phyloP scores from a whole-genome alignment of 2,888 invertebrate genomes.

The Tachina lurida region DNA sequence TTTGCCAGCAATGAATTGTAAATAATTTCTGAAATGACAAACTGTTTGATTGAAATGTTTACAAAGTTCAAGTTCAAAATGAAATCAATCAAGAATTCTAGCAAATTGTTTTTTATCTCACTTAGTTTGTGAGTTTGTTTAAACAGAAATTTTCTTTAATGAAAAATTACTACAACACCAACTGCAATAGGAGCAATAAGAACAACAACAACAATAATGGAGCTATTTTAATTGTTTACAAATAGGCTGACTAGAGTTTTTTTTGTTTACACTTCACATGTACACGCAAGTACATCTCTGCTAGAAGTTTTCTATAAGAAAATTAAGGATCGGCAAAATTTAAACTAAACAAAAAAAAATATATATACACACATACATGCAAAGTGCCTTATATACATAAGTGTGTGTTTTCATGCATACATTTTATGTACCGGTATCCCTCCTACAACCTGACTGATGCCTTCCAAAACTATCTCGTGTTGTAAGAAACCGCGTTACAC shows the following conservation, averaged over 20 bases:
- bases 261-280: neutral
- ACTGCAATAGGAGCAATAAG: neutral
- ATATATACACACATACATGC: no score
- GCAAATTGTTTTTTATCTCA: neutral
- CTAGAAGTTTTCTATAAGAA: neutral
- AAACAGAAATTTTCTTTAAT: conserved; percentile 47
- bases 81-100: conserved; percentile 64
- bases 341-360: neutral
- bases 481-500: no score
- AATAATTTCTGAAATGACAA: conserved; percentile 16
- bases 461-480: no score
- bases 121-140: conserved; percentile 24
- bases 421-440: no score
- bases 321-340: neutral
- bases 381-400: no score
- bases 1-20: conserved; percentile 22
- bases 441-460: no score
- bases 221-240: conserved; percentile 71
- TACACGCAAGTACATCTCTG: neutral
- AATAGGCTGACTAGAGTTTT: conserved; percentile 54
- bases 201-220: conserved; percentile 28
- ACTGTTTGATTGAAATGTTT: conserved; percentile 53
- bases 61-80: conserved; percentile 67
- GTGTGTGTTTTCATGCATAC: no score
- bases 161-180: conserved; percentile 27